Conservation (phyloP, 30 jellyfish, hydroid and myxozoan genomes). For the Haliclystus octoradiatus region DNA sequence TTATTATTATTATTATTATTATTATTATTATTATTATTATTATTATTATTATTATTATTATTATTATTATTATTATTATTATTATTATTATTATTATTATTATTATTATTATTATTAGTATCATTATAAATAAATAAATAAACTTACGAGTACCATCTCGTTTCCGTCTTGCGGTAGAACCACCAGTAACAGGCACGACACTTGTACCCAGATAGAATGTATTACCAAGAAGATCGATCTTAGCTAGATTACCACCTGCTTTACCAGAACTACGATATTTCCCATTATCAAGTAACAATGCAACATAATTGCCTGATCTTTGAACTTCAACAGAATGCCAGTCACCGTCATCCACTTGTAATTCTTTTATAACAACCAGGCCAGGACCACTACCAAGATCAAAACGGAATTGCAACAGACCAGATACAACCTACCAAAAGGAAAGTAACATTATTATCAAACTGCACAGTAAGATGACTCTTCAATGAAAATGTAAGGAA, state of each 20-base stretch:
- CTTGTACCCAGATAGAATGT: slow-evolving; percentile 81
- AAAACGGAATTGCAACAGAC: slow-evolving; percentile 59
- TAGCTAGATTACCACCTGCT: slow-evolving; percentile 85
- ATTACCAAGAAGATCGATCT: slow-evolving; percentile 58
- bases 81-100: no score
- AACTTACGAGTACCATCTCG: no score
- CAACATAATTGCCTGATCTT: slow-evolving; percentile 65
- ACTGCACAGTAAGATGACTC: no score
- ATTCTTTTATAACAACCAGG: slow-evolving; percentile 30
- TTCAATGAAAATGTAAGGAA: no score
- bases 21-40: background rate
- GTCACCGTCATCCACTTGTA: slow-evolving; percentile 77
- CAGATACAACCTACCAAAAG: slow-evolving; percentile 20
- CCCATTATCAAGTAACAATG: slow-evolving; percentile 64
- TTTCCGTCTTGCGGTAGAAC: background rate
- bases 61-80: no score
- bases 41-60: background rate
- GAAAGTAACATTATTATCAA: background rate
- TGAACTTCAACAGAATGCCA: slow-evolving; percentile 75
- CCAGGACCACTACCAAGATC: slow-evolving; percentile 97
- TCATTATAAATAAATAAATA: no score
- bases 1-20: background rate
- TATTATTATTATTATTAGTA: no score
- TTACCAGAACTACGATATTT: slow-evolving; percentile 34
- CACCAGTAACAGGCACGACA: slow-evolving; percentile 6